Conservation (phyloP, 1,140 invertebrate species). For the Physella acuta region DNA sequence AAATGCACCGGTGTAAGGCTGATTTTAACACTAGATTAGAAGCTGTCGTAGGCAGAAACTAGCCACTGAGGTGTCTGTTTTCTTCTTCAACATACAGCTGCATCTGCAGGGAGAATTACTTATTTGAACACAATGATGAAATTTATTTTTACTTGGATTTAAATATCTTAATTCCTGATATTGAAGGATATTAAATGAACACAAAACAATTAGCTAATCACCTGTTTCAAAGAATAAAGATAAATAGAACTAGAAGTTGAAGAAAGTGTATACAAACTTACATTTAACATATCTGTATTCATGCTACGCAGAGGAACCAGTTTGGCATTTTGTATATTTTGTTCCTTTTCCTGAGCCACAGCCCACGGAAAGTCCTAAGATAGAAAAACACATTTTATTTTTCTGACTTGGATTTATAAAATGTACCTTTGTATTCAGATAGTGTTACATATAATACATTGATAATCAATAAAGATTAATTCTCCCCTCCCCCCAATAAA, state of each 20-base stretch:
- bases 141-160: neutral
- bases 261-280: slow-evolving; percentile 12
- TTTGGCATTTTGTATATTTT: slow-evolving; percentile 27
- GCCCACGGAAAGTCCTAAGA: slow-evolving; percentile 41
- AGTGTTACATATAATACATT: neutral
- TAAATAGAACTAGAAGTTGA: no score
- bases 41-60: neutral
- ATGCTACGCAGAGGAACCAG: slow-evolving; percentile 27
- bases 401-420: neutral
- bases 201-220: neutral
- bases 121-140: neutral
- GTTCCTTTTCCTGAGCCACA: slow-evolving; percentile 38
- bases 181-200: neutral
- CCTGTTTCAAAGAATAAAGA: neutral
- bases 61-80: neutral
- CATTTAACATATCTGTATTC: slow-evolving; percentile 23
- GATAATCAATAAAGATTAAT: neutral
- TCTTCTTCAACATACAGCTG: slow-evolving; percentile 18
- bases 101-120: neutral
- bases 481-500: neutral
- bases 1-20: neutral
- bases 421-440: neutral
- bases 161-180: neutral
- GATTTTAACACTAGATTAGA: neutral
- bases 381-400: neutral